Base-by-base conservation (phyloP, 2,888 invertebrate genomes). In the Philaethria dido region DNA sequence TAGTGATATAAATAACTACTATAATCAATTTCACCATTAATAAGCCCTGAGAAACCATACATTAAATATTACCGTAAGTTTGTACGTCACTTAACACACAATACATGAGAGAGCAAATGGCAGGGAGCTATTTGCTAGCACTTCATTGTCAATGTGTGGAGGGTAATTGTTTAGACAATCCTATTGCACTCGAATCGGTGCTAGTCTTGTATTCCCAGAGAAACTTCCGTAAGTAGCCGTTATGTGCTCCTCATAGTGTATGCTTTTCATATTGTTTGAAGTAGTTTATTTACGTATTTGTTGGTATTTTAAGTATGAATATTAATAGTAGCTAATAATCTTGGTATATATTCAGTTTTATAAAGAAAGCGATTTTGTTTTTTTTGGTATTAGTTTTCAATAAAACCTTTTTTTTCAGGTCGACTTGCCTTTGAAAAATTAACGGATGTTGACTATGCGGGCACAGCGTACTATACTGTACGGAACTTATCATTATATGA, bases 371-470 rank as follows among this genome's bases (percentile, higher is more conserved):
- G 9, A 18, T 6, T 20, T 14, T 11, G 2, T 42, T 39, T 42
- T 14, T 42, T 22, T 9, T 8, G 22, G 22, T 4, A 22, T 22
- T 20, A n/a, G 1, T 14, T 8, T 57, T 11, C 13, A 11, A 59
- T 18, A 22, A 59, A 16, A 8, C 3, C 18, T 47, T 75, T 73
- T 69, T 93, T 90, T 55, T 93, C n/a, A 95, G 97, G 96, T 77
- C 95, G 97, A 79, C 96, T 96, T 82, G 98, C 98, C 14, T 98
- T 98, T 82, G 98, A 98, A 89, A 98, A 98, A 88, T 93, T 98
- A 72, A 98, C 98, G 73, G 98, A 98, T 86, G 95, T 95, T 79
- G 98, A 98, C 88, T 98, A 97, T 87, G 93, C 96, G 64, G 98
- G 98, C 62, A 97, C 96, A 66, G 97, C 97, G 47, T 98, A 98